Evolutionary conservation across 2,888 invertebrate genomes (phyloP).

Genomic region (Chalcosyrphus nemorum): DNA sequence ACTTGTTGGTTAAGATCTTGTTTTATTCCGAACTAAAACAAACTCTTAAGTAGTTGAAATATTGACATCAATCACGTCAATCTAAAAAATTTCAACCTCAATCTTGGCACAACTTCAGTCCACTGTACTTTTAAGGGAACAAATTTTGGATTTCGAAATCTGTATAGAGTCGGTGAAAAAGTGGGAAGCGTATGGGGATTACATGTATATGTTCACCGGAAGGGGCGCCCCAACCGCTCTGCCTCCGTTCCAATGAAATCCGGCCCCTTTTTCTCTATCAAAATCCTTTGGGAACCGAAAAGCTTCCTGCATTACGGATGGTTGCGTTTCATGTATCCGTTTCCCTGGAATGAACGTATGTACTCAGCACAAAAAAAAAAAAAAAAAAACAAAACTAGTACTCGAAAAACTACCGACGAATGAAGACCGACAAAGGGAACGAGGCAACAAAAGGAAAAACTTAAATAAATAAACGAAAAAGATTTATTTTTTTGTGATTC

Average conservation of each 20-base stretch:
- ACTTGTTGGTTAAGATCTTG: no score
- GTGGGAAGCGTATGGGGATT: no score
- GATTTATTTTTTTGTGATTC: constrained; percentile 7
- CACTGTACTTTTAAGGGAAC: no score
- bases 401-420: constrained; percentile 2
- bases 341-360: neutral
- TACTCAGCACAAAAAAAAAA: neutral
- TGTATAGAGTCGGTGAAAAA: no score
- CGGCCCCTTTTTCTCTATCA: neutral
- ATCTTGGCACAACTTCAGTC: no score
- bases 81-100: no score
- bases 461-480: constrained; percentile 12
- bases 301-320: constrained; percentile 9
- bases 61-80: no score
- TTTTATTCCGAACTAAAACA: no score
- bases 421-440: constrained; percentile 20
- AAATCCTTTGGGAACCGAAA: neutral
- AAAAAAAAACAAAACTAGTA: no score
- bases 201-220: neutral
- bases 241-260: neutral
- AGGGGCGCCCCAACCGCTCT: neutral
- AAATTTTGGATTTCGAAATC: no score
- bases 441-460: neutral
- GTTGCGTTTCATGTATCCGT: constrained; percentile 6
- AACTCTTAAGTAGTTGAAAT: no score